These are phyloP conservation scores for Cossypha caffra DNA, from an alignment of 2,797 vertebrate genomes.

Conservation along the genomic window DNA sequence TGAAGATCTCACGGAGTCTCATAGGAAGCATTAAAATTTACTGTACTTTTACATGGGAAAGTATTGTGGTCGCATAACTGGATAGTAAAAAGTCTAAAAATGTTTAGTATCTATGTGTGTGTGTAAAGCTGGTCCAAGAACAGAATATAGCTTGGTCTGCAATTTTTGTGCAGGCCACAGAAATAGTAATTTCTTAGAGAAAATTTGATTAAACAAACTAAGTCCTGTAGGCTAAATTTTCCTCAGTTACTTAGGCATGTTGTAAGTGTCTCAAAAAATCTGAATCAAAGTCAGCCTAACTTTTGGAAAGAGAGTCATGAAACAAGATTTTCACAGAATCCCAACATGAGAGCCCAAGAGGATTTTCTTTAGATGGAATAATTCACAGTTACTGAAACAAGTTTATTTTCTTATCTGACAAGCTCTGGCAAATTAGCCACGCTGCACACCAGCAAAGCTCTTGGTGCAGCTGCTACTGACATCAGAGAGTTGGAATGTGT, in stretches of 20 bases:
- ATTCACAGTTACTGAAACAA: background rate
- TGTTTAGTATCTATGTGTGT: background rate
- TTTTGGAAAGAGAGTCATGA: background rate
- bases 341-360: background rate
- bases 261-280: background rate
- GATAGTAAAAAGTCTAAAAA: background rate
- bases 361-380: background rate
- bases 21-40: background rate
- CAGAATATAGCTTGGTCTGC: background rate
- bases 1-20: background rate
- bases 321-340: background rate
- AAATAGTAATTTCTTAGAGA: background rate
- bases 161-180: background rate
- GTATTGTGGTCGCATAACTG: background rate
- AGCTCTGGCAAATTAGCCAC: background rate
- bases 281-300: background rate
- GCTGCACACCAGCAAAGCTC: accelerated
- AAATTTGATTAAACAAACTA: background rate
- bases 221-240: background rate
- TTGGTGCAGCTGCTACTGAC: background rate
- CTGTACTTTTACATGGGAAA: background rate
- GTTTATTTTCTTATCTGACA: constrained; percentile 21
- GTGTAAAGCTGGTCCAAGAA: background rate
- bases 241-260: background rate
- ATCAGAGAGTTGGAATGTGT: constrained; percentile 47